Conservation (phyloP, 2,797 vertebrate genomes). For the Prunella strophiata region DNA sequence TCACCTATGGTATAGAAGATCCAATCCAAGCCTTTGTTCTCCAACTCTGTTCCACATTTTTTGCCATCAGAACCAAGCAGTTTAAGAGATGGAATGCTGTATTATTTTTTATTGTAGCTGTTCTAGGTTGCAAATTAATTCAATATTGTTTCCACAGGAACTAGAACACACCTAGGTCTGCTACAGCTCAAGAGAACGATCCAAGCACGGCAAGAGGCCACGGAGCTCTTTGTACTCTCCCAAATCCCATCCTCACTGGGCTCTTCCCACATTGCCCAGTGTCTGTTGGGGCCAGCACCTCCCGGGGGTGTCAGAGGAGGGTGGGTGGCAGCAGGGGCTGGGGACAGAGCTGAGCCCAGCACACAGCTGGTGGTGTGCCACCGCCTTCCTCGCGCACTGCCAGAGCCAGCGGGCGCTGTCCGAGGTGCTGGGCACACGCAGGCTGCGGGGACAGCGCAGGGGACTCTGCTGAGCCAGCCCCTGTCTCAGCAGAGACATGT, state of each 20-base stretch:
- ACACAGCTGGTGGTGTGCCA: too few relatives aligned
- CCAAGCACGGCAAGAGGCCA: neutral
- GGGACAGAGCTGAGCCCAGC: neutral
- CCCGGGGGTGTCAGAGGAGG: rapidly evolving
- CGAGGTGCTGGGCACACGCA: neutral
- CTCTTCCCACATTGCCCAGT: neutral
- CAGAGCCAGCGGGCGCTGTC: rapidly evolving
- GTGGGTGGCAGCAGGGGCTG: rapidly evolving
- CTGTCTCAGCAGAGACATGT: too few relatives aligned
- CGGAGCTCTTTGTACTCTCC: neutral
- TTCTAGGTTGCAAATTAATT: neutral
- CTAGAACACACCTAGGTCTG: rapidly evolving
- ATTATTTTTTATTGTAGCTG: neutral
- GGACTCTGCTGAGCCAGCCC: slow-evolving; percentile 14
- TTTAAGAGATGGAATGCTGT: neutral
- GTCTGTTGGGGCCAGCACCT: neutral
- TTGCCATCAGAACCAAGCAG: neutral
- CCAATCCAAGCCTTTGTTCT: neutral
- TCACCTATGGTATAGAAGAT: rapidly evolving
- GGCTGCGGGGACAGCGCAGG: neutral
- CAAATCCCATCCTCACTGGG: neutral
- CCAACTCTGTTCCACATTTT: neutral
- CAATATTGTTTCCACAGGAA: neutral
- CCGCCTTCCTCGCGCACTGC: neutral
- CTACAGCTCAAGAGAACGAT: neutral